Base-by-base conservation (phyloP, 1,140 invertebrate genomes). In the Drosophila erecta region DNA sequence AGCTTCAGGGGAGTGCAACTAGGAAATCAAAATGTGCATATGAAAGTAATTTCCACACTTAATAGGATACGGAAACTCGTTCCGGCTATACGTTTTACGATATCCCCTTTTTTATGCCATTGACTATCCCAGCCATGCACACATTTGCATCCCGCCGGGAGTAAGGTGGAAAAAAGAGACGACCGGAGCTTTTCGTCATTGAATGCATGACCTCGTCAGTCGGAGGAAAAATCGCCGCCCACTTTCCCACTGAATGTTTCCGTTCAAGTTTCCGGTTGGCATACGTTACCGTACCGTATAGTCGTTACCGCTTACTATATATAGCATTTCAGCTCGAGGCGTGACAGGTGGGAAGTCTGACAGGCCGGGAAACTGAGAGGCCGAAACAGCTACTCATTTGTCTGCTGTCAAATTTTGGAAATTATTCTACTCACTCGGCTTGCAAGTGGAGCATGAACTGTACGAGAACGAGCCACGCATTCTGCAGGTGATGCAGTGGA, bases 1-100 rank as follows among this genome's bases (percentile, higher is more conserved):
- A 46, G 57, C 59, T 61, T 72, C 41, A 35, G 41, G 47, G 69
- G 69, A 59, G 47, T 81, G 77, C 73, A 83, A 44, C 79, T 79
- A 86, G 83, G 71, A 87, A 87, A 86, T 86, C 84, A 86, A 87
- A 86, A 86, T 86, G 83, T 86, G 83, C 79, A 86, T 86, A 86
- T 86, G 83, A 86, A 83, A 86, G 83, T 86, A 76, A 86, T 86
- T 87, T 86, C 79, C 83, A 83, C 83, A 83, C 84, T 83, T 86
- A 86, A 86, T 86, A 76, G 83, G 84, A 86, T 87, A 87, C 83
- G 83, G 83, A 86, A 86, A 73, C 75, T 81, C 75, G 75, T 67
- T 81, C 79, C 50, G 79, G 67, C 75, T 77, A 79, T 87, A 86
- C 76, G 83, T 73, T 86, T 87, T 87, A 87, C 84, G 71, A 89